A percentile compares a stretch with the other conserved stretches of the same genome.
These are phyloP conservation scores for Pemphredon lugubris DNA, from an alignment of 2,888 invertebrate species.

Conservation along the genomic window DNA sequence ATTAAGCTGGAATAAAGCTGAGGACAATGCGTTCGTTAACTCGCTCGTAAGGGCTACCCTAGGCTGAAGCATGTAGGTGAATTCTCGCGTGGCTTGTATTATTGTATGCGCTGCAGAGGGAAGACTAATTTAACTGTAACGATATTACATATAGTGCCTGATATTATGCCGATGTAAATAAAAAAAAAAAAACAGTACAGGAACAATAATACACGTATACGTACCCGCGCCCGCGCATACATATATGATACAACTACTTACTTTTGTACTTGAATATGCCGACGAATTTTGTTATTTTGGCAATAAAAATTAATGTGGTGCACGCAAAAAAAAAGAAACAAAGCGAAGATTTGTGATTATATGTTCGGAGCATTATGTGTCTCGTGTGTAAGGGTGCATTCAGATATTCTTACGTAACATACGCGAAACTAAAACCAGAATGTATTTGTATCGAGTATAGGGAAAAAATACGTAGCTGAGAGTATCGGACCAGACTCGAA, in stretches of 20 bases:
- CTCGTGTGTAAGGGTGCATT: slow-evolving; percentile 17
- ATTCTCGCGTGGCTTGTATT: slow-evolving; percentile 16
- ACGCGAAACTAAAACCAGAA: slow-evolving; percentile 56
- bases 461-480: slow-evolving; percentile 74
- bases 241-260: slow-evolving; percentile 20
- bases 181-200: slow-evolving; percentile 5
- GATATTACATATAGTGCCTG: slow-evolving; percentile 29
- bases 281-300: slow-evolving; percentile 23
- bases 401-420: slow-evolving; percentile 12
- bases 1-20: slow-evolving; percentile 16
- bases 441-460: slow-evolving; percentile 72
- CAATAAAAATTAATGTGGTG: slow-evolving; percentile 32
- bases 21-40: slow-evolving; percentile 28
- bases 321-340: slow-evolving; percentile 28
- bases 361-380: too few species aligned
- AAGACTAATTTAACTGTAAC: slow-evolving; percentile 56
- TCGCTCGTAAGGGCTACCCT: slow-evolving; percentile 15
- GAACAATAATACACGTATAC: slow-evolving; percentile 10
- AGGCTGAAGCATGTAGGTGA: slow-evolving; percentile 46
- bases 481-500: slow-evolving; percentile 70
- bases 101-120: slow-evolving; percentile 12
- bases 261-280: slow-evolving; percentile 37
- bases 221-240: not conserved
- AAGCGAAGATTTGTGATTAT: too few species aligned
- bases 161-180: slow-evolving; percentile 33